Evolutionary conservation across 2,113 vertebrate genomes (phyloP).

Genomic region (Candoia aspera): DNA sequence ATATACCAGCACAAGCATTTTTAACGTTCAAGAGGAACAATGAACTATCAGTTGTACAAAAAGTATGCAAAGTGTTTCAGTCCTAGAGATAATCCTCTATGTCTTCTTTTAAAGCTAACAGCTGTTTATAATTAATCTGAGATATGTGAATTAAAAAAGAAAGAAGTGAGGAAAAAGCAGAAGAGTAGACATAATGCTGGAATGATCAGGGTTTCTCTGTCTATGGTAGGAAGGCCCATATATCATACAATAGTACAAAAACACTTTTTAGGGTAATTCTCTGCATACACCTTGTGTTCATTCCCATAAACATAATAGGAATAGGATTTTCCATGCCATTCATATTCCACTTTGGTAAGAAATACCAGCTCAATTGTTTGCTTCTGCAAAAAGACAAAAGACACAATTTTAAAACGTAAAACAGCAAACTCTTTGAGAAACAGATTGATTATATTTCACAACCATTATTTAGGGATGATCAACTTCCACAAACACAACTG

Average conservation of each 20-base stretch:
- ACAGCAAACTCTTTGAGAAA: neutral
- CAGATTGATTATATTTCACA: neutral
- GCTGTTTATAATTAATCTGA: neutral
- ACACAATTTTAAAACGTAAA: neutral
- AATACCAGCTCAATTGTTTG: constrained; percentile 79
- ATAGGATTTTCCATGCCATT: constrained; percentile 69
- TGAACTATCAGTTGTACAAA: neutral
- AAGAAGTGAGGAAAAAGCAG: too few species aligned
- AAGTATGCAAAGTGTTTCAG: neutral
- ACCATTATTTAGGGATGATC: neutral
- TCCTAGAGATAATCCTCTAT: neutral
- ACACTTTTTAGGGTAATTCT: constrained; percentile 71
- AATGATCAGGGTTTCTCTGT: neutral
- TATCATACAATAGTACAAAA: constrained; percentile 28
- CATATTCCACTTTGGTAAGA: constrained; percentile 74
- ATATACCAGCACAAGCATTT: neutral
- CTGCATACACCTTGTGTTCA: constrained; percentile 76
- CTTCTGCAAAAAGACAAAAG: constrained; percentile 58
- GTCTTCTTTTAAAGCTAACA: neutral
- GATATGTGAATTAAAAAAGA: neutral
- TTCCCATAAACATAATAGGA: constrained; percentile 77
- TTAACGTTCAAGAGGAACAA: neutral
- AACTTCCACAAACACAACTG: neutral
- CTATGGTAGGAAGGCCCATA: neutral
- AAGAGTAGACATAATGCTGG: neutral